Evolutionary conservation across 2,888 invertebrate species (phyloP), one percentile per base, ranked within the genome.

Genomic region (Campoplex capitator): DNA sequence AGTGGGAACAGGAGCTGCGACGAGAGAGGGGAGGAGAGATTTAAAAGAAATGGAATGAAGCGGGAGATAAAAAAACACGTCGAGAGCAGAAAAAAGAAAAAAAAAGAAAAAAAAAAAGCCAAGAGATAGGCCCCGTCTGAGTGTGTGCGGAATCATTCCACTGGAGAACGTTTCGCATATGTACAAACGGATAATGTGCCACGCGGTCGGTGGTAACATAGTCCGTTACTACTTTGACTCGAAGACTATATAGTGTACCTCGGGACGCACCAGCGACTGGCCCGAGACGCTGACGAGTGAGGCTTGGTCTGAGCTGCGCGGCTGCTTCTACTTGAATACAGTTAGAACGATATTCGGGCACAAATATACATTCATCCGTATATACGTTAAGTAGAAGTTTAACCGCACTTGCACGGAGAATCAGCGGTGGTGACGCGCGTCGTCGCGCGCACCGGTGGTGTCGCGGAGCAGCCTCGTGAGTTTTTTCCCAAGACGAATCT

Each of bases 121-220:
- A 23, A 82, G 28, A 77, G 79, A 84, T 54, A 80, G 45, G 71
- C 68, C 58, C 68, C 62, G 81, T 81, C 80, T 83, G 83, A 74
- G 83, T 84, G 84, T 86, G 70, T 82, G 78, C 81, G 74, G 83
- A 73, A 70, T 83, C 81, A 81, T 83, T 81, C 84, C 67, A 84
- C 83, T 81, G 77, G 65, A 51, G 79, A 83, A 67, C 32, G 79
- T 76, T 85, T 83, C 80, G 80, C 85, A 85, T 83, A 76, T 82
- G 71, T 79, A 68, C 75, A 75, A 79, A 70, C 54, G 68, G 87
- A 87, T 87, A 87, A 87, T 83, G 83, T 76, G 85, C 87, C 87
- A 88, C 88, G 87, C 89, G 86, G 89, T 88, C 84, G 86, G 83
- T 83, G 32, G 82, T 85, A 87, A 87, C 80, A 82, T 82, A 71